Evolutionary conservation across 2,797 vertebrate species (phyloP).

Genomic region (Amniataba percoides): DNA sequence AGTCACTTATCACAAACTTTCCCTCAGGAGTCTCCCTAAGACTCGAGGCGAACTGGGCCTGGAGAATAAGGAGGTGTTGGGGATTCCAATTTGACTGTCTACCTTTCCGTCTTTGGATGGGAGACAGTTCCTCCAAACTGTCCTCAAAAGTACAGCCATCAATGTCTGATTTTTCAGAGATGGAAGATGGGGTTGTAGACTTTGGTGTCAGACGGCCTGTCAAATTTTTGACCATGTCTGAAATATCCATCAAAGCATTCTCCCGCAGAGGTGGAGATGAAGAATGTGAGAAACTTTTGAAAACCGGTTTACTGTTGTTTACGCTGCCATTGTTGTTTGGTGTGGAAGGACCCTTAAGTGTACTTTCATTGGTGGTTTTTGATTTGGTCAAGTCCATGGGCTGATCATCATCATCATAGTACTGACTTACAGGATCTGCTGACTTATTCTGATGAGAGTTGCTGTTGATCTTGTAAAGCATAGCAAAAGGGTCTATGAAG

Average conservation of each 20-base stretch:
- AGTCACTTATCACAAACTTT: conserved; percentile 95
- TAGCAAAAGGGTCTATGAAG: conserved; percentile 92
- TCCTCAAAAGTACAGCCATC: conserved; percentile 96
- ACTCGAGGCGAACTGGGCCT: conserved; percentile 97
- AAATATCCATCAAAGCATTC: conserved; percentile 98
- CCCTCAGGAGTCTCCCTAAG: conserved; percentile 95
- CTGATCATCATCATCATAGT: conserved; percentile 93
- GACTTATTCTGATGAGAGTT: conserved; percentile 89
- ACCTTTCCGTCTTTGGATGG: conserved; percentile 96
- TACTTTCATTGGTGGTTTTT: conserved; percentile 83
- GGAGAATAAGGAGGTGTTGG: conserved; percentile 97
- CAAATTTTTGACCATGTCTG: conserved; percentile 99
- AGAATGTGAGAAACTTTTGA: conserved; percentile 85
- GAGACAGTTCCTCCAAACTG: conserved; percentile 93
- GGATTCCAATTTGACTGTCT: conserved; percentile 99
- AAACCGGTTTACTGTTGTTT: conserved; percentile 77
- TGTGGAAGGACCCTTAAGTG: conserved; percentile 60
- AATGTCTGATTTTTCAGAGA: conserved; percentile 95
- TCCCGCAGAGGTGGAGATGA: conserved; percentile 91
- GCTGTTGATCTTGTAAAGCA: conserved; percentile 97
- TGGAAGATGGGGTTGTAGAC: conserved; percentile 95
- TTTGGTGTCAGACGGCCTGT: conserved; percentile 97
- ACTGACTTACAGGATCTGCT: conserved; percentile 89
- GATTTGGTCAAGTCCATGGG: conserved; percentile 99
- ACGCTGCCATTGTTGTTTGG: conserved; percentile 70